Evolutionary conservation across 2,113 vertebrate genomes (phyloP).

Genomic region (Phylloscopus whistleri): DNA sequence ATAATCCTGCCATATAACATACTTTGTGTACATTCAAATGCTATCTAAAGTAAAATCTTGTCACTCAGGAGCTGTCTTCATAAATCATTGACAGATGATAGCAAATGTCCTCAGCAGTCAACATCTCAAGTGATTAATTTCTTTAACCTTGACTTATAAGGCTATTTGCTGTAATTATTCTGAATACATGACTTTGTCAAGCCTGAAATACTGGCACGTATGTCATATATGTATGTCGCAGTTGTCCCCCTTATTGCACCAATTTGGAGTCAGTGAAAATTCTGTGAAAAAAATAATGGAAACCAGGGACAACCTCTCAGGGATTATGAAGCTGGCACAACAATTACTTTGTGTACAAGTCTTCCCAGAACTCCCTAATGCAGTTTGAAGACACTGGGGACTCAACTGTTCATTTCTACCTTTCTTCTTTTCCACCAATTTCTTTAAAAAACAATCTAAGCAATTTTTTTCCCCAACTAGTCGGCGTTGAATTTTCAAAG

Average conservation of each 20-base stretch:
- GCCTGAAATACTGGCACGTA: background rate
- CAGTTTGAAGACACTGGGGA: background rate
- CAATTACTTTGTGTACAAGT: background rate
- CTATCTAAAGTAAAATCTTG: background rate
- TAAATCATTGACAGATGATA: background rate
- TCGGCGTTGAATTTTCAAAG: background rate
- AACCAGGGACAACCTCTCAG: background rate
- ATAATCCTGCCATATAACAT: background rate
- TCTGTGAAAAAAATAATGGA: background rate
- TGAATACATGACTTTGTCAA: background rate
- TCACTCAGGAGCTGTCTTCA: background rate
- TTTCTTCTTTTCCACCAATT: background rate
- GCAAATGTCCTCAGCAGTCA: background rate
- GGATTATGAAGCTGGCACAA: background rate
- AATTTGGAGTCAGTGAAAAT: background rate
- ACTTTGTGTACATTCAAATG: background rate
- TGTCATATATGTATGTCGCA: background rate
- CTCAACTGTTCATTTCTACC: background rate
- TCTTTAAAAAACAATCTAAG: background rate
- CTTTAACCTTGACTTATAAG: background rate
- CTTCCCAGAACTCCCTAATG: background rate
- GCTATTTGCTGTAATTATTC: background rate
- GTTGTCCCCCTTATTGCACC: background rate
- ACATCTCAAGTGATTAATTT: conserved; percentile 7
- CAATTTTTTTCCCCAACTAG: background rate